Percentiles rank a stretch among this genome's conserved stretches.
Conservation (phyloP, 2,888 invertebrate genomes). For the Heliconius charithonia region DNA sequence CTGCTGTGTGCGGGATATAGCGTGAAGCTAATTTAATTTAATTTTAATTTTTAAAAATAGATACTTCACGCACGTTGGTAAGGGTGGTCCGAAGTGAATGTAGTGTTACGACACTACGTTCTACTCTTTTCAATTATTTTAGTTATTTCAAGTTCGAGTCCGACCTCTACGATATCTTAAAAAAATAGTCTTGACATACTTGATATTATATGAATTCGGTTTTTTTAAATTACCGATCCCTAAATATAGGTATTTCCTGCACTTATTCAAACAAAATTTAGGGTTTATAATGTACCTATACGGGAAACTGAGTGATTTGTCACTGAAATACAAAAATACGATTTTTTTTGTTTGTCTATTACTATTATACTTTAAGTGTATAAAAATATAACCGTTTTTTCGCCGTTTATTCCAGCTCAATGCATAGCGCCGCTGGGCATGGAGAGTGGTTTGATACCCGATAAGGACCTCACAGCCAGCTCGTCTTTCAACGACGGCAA, state of each 20-base stretch:
- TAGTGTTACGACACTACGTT: no score
- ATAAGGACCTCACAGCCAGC: conserved; percentile 92
- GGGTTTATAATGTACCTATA: background rate
- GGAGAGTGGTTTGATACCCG: conserved; percentile 91
- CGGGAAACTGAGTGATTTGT: background rate
- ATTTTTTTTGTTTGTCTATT: background rate
- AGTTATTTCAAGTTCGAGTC: no score
- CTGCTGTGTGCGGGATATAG: no score
- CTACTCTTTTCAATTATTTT: no score
- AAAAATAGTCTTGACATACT: background rate
- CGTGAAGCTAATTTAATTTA: no score
- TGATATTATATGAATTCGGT: background rate
- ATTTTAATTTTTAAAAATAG: no score
- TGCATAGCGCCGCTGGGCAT: conserved; percentile 93
- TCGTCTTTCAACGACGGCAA: conserved; percentile 93
- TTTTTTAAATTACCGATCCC: background rate
- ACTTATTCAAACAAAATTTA: background rate
- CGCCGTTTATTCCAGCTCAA: conserved; percentile 85
- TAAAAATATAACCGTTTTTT: background rate
- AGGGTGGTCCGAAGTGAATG: no score
- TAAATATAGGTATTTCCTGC: background rate
- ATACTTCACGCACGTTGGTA: no score
- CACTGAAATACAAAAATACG: background rate
- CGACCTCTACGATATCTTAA: no score
- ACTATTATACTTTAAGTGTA: background rate